Conservation (phyloP, 2,888 invertebrate genomes). For the Protonemura montana region DNA sequence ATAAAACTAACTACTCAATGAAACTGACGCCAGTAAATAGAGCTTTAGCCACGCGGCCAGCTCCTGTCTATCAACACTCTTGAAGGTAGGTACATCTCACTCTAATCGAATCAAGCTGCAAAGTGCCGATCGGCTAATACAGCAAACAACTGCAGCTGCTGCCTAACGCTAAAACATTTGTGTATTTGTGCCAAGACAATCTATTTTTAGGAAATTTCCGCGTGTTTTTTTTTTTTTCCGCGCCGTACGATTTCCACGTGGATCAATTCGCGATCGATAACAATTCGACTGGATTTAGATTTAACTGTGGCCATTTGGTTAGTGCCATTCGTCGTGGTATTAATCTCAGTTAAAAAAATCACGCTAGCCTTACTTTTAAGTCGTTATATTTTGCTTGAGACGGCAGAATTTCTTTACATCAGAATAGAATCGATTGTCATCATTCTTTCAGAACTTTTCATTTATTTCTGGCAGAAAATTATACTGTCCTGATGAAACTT, state of each 20-base stretch:
- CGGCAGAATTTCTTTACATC: no score
- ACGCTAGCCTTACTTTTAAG: no score
- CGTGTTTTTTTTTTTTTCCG: not conserved
- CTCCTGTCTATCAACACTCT: not conserved
- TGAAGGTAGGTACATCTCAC: slow-evolving; percentile 1
- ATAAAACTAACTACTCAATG: not conserved
- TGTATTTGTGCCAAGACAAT: not conserved
- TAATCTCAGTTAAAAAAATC: not conserved
- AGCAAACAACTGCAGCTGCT: not conserved
- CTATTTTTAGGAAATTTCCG: not conserved
- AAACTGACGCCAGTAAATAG: not conserved
- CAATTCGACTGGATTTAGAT: not conserved
- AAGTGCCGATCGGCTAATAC: not conserved
- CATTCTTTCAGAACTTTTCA: no score
- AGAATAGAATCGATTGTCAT: no score
- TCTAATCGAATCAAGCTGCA: not conserved
- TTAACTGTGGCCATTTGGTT: not conserved
- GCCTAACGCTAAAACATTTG: not conserved
- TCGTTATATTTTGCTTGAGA: no score
- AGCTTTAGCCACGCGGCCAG: not conserved
- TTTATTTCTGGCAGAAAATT: no score
- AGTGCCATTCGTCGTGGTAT: not conserved
- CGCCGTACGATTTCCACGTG: not conserved
- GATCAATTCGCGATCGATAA: not conserved
- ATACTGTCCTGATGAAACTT: no score